Evolutionary conservation across 2,888 invertebrate genomes (phyloP).

Genomic region (Emmelina monodactyla): DNA sequence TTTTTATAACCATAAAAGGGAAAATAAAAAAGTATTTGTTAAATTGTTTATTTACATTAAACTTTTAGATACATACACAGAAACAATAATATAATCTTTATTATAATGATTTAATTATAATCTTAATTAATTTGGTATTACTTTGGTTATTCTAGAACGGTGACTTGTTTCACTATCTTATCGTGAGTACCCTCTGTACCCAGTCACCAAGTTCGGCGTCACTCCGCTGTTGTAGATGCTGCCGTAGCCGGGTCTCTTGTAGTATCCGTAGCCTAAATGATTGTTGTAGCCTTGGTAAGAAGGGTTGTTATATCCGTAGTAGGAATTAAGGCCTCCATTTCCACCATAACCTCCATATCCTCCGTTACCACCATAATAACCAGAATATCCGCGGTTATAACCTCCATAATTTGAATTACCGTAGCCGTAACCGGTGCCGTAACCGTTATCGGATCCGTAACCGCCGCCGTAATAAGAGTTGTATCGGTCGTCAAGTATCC

Average conservation of each 20-base stretch:
- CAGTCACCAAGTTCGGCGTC: conserved; percentile 54
- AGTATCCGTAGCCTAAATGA: conserved; percentile 70
- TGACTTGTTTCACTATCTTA: background rate
- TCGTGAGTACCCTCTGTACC: conserved; percentile 57
- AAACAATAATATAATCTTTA: too few relatives aligned
- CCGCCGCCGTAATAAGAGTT: conserved; percentile 17
- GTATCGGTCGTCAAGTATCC: conserved; percentile 13
- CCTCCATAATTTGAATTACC: conserved; percentile 10
- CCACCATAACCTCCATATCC: conserved; percentile 69
- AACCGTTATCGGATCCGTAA: conserved; percentile 13
- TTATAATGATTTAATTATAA: too few relatives aligned
- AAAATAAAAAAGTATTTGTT: too few relatives aligned
- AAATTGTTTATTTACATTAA: too few relatives aligned
- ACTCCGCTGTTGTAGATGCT: conserved; percentile 48
- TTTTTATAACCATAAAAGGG: too few relatives aligned
- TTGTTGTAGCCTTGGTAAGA: conserved; percentile 56
- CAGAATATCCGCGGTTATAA: conserved; percentile 14
- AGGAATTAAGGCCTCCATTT: conserved; percentile 66
- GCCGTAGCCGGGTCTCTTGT: conserved; percentile 39
- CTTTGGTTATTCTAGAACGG: conserved; percentile 31
- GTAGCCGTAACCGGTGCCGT: conserved; percentile 15
- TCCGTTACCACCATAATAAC: conserved; percentile 26
- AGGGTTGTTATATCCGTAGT: conserved; percentile 66
- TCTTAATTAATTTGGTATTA: too few relatives aligned
- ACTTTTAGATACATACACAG: too few relatives aligned